Evolutionary conservation across 1,140 invertebrate species (phyloP), one percentile per base, ranked within the genome.

Genomic region (Protaetia brevitarsis): DNA sequence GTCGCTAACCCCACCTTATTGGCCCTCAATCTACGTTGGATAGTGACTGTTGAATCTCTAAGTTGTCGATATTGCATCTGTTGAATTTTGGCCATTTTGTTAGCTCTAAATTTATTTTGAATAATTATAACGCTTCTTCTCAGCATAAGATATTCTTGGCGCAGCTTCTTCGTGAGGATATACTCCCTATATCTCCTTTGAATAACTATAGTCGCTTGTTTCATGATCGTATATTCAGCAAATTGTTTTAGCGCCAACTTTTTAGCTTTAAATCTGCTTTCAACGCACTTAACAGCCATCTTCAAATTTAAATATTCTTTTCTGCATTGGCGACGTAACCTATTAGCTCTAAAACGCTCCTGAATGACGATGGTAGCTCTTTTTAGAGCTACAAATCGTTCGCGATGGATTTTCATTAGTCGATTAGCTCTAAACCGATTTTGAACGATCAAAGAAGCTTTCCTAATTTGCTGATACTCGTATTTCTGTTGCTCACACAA

Each of bases 221-320:
- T 79, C 28, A 76, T 60, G 60, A 67, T 66, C 28, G 79, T 36
- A 59, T 78, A 79, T 13, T 66, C 27, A 37, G 71, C 29, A 66
- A 74, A 71, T 70, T 79, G 66, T 34, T 67, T 30, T 72, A 72
- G 78, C 56, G 74, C 77, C 31, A 71, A 3, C 30, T 68, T 41
- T 57, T 74, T 72, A 1, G 79, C 78, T 13, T 70, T 61, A 71
- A 78, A 84, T 67, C 76, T 73, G 51, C 66, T 63, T 69, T 85
- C 82, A 8, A 72, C 73, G 0, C 72, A 29, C 16, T 70, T 67
- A 6, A 72, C 67, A 6, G 61, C 74, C 72, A 58, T 67, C 72
- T 67, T 80, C 2, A 77, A 27, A 21, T 60, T 66, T 16, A 77
- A 23, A 70, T 76, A 84, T 8, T 73, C 62, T 13, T 71, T 68